Base-by-base conservation (phyloP, 2,888 invertebrate genomes). In the Phyllotreta cruciferae region DNA sequence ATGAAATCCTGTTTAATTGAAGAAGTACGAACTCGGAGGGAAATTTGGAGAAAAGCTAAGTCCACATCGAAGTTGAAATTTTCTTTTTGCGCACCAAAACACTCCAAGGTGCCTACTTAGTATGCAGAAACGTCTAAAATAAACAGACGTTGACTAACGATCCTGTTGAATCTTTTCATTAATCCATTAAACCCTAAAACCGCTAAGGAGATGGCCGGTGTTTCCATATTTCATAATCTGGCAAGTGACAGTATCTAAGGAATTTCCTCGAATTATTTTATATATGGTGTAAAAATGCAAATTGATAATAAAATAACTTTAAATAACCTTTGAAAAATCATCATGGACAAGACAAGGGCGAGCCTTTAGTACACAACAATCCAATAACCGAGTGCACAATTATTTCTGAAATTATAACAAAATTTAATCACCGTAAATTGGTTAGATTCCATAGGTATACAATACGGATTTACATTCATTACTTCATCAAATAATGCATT, bases 101-200 rank as follows among this genome's bases (percentile, higher is more conserved):
- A 53, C 39, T 38, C 39, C 6, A n/a, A 44, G 35, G 24, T 55
- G 44, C 10, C 44, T 55, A 55, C 55, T 55, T 55, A 44, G 36
- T 11, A 55, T 55, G 14, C 55, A 42, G 35, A 44, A 54, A 39
- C 54, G 54, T 54, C 54, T 41, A 53, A 47, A 47, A 53, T 53
- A 39, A 55, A 44, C 55, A 55, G 55, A 55, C 55, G 55, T 55
- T 55, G 55, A 55, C 44, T 44, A 55, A 55, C 11, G 55, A 55
- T 44, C 41, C 54, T 41, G 54, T 37, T 14, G 47, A 14, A 14
- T 47, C 14, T 53, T 53, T 53, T 7, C 53, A 13, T 53, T 39
- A 39, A 39, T 53, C 53, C 37, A 52, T 52, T 52, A 37, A 35
- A 52, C 10, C 10, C 36, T 52, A 24, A n/a, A 11, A 24, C 39